Percentiles rank a stretch among this genome's conserved stretches.
Evolutionary conservation across 2,888 invertebrate genomes (phyloP).

Genomic region (Noctuana brunneofusca): DNA sequence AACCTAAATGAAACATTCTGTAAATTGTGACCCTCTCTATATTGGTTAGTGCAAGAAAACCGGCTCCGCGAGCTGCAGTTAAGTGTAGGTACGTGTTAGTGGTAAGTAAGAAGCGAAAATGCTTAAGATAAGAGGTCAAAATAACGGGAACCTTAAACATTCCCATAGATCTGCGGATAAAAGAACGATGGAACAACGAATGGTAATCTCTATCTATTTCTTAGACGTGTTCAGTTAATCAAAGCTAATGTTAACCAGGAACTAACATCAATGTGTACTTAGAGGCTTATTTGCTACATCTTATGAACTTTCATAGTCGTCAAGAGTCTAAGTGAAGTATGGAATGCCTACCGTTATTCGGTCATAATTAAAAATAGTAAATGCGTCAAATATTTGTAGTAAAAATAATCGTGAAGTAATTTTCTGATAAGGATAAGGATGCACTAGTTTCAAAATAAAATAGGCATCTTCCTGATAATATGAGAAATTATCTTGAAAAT

Average conservation of each 20-base stretch:
- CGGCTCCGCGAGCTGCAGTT: constrained; percentile 13
- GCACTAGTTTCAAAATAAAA: background rate
- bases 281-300: background rate
- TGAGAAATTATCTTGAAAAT: no score
- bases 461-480: no score
- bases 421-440: background rate
- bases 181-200: constrained; percentile 47
- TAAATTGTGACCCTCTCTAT: constrained; percentile 9
- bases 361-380: background rate
- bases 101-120: constrained; percentile 47
- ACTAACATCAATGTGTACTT: constrained; percentile 38
- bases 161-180: constrained; percentile 41
- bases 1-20: background rate
- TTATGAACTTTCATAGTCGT: background rate
- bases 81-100: constrained; percentile 40
- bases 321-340: background rate
- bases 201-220: constrained; percentile 50
- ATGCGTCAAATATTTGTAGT: background rate
- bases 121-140: constrained; percentile 47
- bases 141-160: constrained; percentile 30
- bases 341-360: background rate
- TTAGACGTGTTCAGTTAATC: constrained; percentile 41
- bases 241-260: constrained; percentile 17
- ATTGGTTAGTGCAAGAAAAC: constrained; percentile 6
- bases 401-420: constrained; percentile 1